Conservation (phyloP, 2,888 invertebrate species). For the Platypus cylindrus region DNA sequence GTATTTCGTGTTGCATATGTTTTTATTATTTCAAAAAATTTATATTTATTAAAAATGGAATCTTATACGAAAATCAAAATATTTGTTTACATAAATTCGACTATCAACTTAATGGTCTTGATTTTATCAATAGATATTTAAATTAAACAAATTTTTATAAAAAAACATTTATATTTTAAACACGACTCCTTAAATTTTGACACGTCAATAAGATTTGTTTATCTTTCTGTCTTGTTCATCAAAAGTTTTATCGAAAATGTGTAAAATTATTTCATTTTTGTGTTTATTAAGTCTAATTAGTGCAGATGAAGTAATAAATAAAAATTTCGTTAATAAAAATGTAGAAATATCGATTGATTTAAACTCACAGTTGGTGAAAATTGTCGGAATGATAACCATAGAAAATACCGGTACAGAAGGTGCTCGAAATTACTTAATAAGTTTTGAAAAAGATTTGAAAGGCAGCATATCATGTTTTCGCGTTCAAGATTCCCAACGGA, state of each 20-base stretch:
- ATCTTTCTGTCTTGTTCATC: neutral
- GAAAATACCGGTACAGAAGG: slow-evolving; percentile 70
- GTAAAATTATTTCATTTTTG: slow-evolving; percentile 17
- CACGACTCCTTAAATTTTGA: too few species aligned
- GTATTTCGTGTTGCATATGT: too few species aligned
- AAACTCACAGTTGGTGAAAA: slow-evolving; percentile 79
- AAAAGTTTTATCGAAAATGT: slow-evolving; percentile 14
- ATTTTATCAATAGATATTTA: too few species aligned
- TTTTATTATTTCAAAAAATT: too few species aligned
- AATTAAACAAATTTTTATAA: too few species aligned
- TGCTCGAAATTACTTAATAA: slow-evolving; percentile 56
- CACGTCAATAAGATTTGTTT: too few species aligned
- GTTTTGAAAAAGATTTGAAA: slow-evolving; percentile 50
- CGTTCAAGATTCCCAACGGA: slow-evolving; percentile 49
- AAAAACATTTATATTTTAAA: too few species aligned
- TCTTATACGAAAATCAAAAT: too few species aligned
- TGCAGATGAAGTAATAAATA: slow-evolving; percentile 33
- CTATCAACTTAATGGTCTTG: too few species aligned
- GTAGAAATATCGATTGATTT: slow-evolving; percentile 80
- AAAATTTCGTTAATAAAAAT: slow-evolving; percentile 57
- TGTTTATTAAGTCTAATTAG: slow-evolving; percentile 12
- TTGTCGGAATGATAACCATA: slow-evolving; percentile 62
- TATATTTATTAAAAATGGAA: too few species aligned
- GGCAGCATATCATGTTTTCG: slow-evolving; percentile 62
- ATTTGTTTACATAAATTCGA: too few species aligned